phyloP scores from a whole-genome alignment of 2,888 invertebrate species.

The Hydrotaea diabolus region DNA sequence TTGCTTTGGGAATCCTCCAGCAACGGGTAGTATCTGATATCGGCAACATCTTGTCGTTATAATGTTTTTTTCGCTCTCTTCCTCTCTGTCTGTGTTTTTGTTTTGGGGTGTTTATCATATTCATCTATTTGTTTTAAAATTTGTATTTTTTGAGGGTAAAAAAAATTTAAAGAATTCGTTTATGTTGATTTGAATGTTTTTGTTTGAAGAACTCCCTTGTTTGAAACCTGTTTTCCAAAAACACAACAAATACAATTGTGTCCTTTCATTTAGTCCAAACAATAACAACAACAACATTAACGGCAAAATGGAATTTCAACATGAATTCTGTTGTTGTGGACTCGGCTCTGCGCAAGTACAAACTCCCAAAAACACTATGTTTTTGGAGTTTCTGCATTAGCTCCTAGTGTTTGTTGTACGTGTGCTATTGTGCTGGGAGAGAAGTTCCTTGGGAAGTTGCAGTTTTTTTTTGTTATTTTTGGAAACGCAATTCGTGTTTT shows the following conservation, averaged over 20 bases:
- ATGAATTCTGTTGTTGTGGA: neutral
- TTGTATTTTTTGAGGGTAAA: neutral
- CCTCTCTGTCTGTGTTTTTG: neutral
- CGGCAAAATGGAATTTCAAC: neutral
- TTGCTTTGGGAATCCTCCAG: neutral
- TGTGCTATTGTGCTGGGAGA: neutral
- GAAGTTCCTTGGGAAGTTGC: constrained; percentile 33
- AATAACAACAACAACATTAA: too few species aligned
- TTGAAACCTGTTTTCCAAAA: constrained; percentile 16
- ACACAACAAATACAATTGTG: neutral
- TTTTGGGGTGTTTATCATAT: neutral
- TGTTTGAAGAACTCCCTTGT: neutral
- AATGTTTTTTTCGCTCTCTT: too few species aligned
- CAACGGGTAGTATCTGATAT: neutral
- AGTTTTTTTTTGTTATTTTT: too few species aligned
- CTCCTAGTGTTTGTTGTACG: neutral
- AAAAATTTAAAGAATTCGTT: neutral
- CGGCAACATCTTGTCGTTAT: neutral
- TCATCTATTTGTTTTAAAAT: neutral
- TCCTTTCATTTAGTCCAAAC: neutral
- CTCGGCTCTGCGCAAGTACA: constrained; percentile 19
- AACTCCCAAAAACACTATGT: constrained; percentile 1
- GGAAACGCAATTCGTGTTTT: neutral
- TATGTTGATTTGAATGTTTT: neutral
- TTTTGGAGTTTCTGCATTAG: neutral